Evolutionary conservation across 2,113 vertebrate genomes (phyloP), one percentile per base, ranked within the genome.

Genomic region (Amphiprion ocellaris): DNA sequence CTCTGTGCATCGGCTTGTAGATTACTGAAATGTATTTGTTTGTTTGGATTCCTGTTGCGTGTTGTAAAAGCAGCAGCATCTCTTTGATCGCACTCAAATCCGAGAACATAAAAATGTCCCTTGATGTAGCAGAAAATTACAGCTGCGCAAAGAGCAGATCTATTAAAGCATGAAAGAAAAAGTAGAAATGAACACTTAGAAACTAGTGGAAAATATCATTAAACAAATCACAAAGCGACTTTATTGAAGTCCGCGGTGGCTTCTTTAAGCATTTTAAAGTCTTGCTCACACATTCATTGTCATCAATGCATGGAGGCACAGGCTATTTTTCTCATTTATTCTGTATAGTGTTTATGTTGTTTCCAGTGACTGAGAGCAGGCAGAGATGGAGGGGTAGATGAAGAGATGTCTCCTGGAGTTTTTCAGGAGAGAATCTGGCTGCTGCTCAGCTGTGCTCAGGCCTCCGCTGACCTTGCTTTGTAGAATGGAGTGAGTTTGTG

Each of bases 61-160:
- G 28, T 19, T 49, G 44, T 28, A 21, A 69, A 64, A 61, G 26
- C 47, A 50, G 52, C 28, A 4, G 53, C 58, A 11, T 2, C 19
- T 77, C 30, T 47, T 33, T 19, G 58, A 60, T 50, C 59, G 53
- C 41, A 54, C 37, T 2, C 16, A 19, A 30, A 41, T 44, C 39
- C 10, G 41, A 33, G 67, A 15, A 68, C 9, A 16, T 50, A 15
- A 76, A 77, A 33, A 69, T 14, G 44, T 8, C 19, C 23, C 41
- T 44, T 1, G 21, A 47, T 55, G 79, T 56, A 28, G 79, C 74
- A 66, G 79, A 61, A 58, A 52, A 78, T 85, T 47, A 44, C 8
- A 69, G 39, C 2, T 19, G 49, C 2, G 8, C 50, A 10, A 44
- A 64, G n/a, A 12, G 39, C 2, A 0, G 56, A 67, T 16, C 10